Percentiles rank a stretch among this genome's conserved stretches.
These are phyloP conservation scores for Merodon equestris DNA, from an alignment of 2,888 invertebrate genomes.

Conservation along the genomic window DNA sequence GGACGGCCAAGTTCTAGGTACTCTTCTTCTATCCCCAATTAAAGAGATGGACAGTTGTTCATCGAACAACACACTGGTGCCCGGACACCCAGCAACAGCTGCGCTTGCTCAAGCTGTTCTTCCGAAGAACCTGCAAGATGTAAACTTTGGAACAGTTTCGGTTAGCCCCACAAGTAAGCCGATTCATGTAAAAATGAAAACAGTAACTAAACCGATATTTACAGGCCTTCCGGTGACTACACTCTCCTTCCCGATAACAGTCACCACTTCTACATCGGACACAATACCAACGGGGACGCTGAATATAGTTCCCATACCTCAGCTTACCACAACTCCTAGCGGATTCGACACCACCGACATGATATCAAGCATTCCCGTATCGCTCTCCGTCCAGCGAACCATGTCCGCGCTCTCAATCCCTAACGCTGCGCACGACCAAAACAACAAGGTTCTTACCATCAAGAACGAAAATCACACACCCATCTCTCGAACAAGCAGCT, in stretches of 20 bases:
- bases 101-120: conserved; percentile 89
- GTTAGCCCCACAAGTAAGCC: conserved; percentile 50
- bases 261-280: conserved; percentile 74
- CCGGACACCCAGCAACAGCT: conserved; percentile 86
- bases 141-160: conserved; percentile 66
- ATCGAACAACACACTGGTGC: conserved; percentile 86
- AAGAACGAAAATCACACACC: conserved; percentile 72
- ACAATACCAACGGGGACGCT: conserved; percentile 74
- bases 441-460: conserved; percentile 72
- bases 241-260: conserved; percentile 77
- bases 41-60: conserved; percentile 90
- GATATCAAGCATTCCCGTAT: conserved; percentile 75
- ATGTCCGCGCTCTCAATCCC: conserved; percentile 74
- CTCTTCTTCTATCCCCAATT: conserved; percentile 88
- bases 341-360: conserved; percentile 72
- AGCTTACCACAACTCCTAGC: conserved; percentile 73
- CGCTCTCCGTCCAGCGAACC: conserved; percentile 74
- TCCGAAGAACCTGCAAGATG: conserved; percentile 77
- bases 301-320: conserved; percentile 75
- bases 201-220: not conserved
- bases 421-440: conserved; percentile 70
- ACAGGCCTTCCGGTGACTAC: conserved; percentile 72
- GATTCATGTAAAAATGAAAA: not conserved
- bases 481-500: conserved; percentile 76
- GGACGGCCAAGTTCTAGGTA: conserved; percentile 87